Conservation (phyloP, 2,888 invertebrate genomes). For the Syrista parreyssii region DNA sequence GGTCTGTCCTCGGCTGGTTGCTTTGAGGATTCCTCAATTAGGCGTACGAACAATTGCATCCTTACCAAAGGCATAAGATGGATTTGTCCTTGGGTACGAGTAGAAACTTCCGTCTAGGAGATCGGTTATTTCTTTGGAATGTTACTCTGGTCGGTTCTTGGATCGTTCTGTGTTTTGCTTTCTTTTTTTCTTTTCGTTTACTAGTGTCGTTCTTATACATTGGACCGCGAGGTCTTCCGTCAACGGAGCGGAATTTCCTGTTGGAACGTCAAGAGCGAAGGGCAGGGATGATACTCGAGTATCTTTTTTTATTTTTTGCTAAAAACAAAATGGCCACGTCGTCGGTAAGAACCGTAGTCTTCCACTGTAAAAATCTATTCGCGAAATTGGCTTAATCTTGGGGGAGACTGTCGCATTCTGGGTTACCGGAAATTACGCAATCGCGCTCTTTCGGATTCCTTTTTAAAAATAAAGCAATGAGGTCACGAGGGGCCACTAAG, state of each 20-base stretch:
- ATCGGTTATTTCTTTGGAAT: not conserved
- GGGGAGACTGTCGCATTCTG: not conserved
- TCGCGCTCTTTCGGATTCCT: not conserved
- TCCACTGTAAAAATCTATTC: not conserved
- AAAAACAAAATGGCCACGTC: not conserved
- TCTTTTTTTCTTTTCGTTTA: not conserved
- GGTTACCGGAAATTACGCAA: slow-evolving; percentile 1
- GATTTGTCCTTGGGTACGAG: not conserved
- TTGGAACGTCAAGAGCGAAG: not conserved
- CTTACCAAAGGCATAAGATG: not conserved
- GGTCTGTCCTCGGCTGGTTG: not conserved
- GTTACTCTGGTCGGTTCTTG: not conserved
- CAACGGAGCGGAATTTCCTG: not conserved
- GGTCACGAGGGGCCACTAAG: not conserved
- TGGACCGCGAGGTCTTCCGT: not conserved
- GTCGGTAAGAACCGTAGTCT: not conserved
- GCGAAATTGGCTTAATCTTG: not conserved
- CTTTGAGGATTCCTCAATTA: not conserved
- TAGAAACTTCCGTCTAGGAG: not conserved
- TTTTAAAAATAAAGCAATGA: slow-evolving; percentile 1
- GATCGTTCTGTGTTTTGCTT: not conserved
- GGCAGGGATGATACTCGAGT: not conserved
- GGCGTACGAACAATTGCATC: not conserved
- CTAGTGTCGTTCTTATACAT: not conserved
- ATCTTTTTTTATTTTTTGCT: not conserved